These are phyloP conservation scores for Andrena bicolor DNA, from an alignment of 2,888 invertebrate genomes.

Conservation along the genomic window DNA sequence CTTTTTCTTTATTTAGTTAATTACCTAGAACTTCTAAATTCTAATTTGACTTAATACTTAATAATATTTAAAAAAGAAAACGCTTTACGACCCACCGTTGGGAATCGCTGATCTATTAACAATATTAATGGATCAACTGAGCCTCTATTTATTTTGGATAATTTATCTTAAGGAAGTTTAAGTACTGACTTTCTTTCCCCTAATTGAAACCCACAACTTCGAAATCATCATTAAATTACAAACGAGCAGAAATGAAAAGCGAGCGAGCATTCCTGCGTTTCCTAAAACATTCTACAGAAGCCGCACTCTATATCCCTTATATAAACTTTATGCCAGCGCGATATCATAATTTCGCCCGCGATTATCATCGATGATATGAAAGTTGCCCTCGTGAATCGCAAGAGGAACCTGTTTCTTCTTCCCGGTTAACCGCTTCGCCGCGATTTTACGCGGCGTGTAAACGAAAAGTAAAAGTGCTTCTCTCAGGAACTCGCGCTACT, in stretches of 20 bases:
- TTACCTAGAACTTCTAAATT: no score
- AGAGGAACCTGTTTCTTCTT: slow-evolving; percentile 11
- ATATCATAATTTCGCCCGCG: slow-evolving; percentile 1
- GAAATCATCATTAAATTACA: not conserved
- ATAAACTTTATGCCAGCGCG: not conserved
- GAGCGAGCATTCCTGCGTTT: not conserved
- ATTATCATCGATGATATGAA: slow-evolving; percentile 9
- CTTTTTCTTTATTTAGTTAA: no score
- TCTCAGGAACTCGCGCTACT: not conserved
- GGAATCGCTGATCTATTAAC: not conserved
- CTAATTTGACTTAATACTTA: no score
- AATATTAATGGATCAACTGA: not conserved
- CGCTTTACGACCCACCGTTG: not conserved
- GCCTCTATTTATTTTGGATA: not conserved
- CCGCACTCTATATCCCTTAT: no score
- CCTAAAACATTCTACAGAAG: no score
- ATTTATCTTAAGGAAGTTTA: not conserved
- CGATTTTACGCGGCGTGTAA: slow-evolving; percentile 5
- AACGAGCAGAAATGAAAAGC: not conserved
- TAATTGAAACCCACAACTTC: no score
- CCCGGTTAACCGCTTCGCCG: slow-evolving; percentile 21
- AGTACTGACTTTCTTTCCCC: no score
- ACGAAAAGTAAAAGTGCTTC: slow-evolving; percentile 28
- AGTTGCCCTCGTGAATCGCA: slow-evolving; percentile 2
- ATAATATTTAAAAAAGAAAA: not conserved